These are phyloP conservation scores for Magallana gigas DNA, from an alignment of 1,140 invertebrate genomes.

Conservation along the genomic window DNA sequence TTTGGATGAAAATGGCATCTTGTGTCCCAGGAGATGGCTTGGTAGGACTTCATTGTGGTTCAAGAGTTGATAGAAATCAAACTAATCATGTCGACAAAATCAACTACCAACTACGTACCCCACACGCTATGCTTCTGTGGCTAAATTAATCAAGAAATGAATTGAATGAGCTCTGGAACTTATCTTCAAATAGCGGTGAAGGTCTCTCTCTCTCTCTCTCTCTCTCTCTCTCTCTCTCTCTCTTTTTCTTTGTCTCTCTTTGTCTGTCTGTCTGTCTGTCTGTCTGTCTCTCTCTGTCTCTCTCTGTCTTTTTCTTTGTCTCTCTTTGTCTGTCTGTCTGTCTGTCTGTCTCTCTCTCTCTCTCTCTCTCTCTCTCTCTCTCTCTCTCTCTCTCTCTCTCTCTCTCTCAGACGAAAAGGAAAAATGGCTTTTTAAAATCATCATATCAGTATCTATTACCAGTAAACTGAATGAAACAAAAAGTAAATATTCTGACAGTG, in stretches of 20 bases:
- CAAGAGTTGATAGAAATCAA: no score
- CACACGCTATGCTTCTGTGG: no score
- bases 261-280: not conserved
- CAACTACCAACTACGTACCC: no score
- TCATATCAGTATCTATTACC: no score
- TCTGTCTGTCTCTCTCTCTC: not conserved
- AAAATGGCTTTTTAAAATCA: not conserved
- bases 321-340: not conserved
- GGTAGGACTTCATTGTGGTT: no score
- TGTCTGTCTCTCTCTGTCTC: not conserved
- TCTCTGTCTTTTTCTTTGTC: not conserved
- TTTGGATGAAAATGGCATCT: no score
- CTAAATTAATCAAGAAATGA: conserved; percentile 21
- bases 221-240: conserved; percentile 7
- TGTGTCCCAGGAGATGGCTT: no score
- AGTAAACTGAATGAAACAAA: no score
- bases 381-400: not conserved
- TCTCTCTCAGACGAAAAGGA: not conserved
- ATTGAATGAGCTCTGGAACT: not conserved
- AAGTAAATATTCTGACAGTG: no score
- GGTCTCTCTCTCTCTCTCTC: not conserved
- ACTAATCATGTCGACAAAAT: no score
- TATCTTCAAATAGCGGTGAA: not conserved
- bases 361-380: not conserved
- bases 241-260: not conserved